Percentiles rank a stretch among this genome's conserved stretches.
phyloP scores from a whole-genome alignment of 2,888 invertebrate species.

The Pterostichus madidus region DNA sequence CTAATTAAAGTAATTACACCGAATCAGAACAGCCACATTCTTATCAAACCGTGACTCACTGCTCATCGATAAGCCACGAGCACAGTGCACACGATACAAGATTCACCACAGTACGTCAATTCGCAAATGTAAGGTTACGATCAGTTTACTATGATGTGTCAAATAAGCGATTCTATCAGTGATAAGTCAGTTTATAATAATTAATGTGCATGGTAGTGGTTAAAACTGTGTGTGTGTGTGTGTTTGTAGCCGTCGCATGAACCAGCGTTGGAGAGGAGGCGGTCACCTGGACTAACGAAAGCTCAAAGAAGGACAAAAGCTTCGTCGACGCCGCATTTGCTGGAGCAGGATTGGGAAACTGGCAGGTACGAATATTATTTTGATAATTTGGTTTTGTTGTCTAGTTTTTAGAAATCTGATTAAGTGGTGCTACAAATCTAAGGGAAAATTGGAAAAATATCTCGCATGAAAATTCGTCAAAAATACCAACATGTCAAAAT shows the following conservation, averaged over 20 bases:
- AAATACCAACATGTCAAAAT: too few species aligned
- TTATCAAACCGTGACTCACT: constrained; percentile 21
- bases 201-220: neutral
- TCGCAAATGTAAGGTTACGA: neutral
- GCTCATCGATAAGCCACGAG: neutral
- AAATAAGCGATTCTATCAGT: neutral
- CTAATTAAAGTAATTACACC: constrained; percentile 18
- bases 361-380: constrained; percentile 70
- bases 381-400: neutral
- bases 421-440: neutral
- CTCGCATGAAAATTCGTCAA: too few species aligned
- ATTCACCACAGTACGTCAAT: neutral
- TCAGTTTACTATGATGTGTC: constrained; percentile 18
- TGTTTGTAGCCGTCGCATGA: constrained; percentile 62
- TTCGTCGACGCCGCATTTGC: constrained; percentile 75
- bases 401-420: neutral
- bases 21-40: constrained; percentile 25
- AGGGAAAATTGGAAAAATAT: too few species aligned
- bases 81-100: constrained; percentile 14
- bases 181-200: constrained; percentile 11
- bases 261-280: constrained; percentile 56
- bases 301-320: constrained; percentile 73
- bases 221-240: constrained; percentile 23
- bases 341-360: constrained; percentile 71
- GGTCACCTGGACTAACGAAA: constrained; percentile 67